Evolutionary conservation across 2,888 invertebrate species (phyloP).

Genomic region (Pristionchus mayeri): DNA sequence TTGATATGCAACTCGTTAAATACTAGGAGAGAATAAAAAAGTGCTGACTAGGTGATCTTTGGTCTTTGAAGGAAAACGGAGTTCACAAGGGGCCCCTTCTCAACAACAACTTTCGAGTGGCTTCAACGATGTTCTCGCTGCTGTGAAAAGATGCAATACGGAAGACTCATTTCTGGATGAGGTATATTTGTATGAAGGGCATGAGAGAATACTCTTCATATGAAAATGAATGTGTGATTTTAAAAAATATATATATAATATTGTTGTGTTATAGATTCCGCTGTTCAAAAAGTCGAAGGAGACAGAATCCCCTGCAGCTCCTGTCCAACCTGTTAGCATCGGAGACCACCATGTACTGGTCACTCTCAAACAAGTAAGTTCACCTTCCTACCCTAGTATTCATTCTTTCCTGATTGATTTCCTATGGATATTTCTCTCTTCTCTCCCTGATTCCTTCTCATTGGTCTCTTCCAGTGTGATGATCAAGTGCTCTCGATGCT

Average conservation of each 20-base stretch:
- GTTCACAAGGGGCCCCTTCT: neutral
- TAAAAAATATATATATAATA: too few relatives aligned
- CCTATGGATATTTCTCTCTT: neutral
- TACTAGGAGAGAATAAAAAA: neutral
- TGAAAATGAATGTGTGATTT: too few relatives aligned
- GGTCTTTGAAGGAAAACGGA: neutral
- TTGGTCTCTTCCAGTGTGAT: neutral
- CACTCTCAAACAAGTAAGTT: constrained; percentile 25
- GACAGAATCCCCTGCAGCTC: neutral
- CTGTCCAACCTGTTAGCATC: neutral
- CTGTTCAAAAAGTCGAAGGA: constrained; percentile 32
- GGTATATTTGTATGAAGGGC: too few relatives aligned
- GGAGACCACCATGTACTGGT: neutral
- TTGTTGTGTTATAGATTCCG: neutral
- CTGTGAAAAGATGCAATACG: neutral
- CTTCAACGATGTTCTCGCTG: neutral
- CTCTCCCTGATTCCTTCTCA: neutral
- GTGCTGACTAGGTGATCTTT: constrained; percentile 5
- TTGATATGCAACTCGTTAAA: too few relatives aligned
- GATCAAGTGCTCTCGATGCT: constrained; percentile 23
- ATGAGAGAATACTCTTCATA: too few relatives aligned
- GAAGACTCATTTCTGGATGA: constrained; percentile 4
- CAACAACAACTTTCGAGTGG: neutral
- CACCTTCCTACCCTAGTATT: too few relatives aligned
- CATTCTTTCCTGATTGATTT: neutral